Percentiles rank a stretch among this genome's conserved stretches.
Conservation (phyloP, 1,140 invertebrate species). For the Bombus affinis region DNA sequence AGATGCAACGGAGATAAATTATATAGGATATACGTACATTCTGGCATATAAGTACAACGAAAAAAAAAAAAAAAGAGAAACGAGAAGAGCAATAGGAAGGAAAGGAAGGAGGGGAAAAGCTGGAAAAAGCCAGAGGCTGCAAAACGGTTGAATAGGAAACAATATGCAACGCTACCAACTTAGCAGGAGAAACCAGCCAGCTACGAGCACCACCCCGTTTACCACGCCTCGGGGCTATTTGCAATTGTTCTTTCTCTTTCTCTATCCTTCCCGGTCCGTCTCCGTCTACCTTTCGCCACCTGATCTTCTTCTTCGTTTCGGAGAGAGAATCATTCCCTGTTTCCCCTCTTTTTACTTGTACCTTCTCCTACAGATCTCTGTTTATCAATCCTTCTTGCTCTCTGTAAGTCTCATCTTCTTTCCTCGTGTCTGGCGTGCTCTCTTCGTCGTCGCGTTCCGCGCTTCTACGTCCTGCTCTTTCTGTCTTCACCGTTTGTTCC, state of each 20-base stretch:
- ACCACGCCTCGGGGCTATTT: slow-evolving; percentile 35
- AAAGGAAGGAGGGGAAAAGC: not conserved
- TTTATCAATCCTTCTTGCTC: slow-evolving; percentile 32
- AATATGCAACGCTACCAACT: slow-evolving; percentile 63
- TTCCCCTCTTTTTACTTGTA: not conserved
- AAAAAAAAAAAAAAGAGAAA: not conserved
- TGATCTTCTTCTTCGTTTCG: not conserved
- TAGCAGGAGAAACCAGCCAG: slow-evolving; percentile 50
- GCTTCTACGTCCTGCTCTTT: slow-evolving; percentile 17
- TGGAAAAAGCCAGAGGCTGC: slow-evolving; percentile 50
- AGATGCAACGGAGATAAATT: not conserved
- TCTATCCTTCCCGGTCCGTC: not conserved
- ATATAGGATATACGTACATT: not conserved
- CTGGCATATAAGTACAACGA: not conserved
- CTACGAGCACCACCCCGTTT: slow-evolving; percentile 21
- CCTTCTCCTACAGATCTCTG: not conserved
- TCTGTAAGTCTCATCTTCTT: not conserved
- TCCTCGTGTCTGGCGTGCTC: not conserved
- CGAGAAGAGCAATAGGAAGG: not conserved
- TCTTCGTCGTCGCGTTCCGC: not conserved
- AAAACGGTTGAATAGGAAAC: slow-evolving; percentile 66
- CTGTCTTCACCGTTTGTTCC: slow-evolving; percentile 39
- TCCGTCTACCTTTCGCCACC: not conserved
- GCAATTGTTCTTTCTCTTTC: slow-evolving; percentile 22
- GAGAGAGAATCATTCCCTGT: not conserved